Percentiles rank a stretch among this genome's conserved stretches.
These are phyloP conservation scores for Phalloptychus januarius DNA, from an alignment of 2,797 vertebrate genomes.

Conservation along the genomic window DNA sequence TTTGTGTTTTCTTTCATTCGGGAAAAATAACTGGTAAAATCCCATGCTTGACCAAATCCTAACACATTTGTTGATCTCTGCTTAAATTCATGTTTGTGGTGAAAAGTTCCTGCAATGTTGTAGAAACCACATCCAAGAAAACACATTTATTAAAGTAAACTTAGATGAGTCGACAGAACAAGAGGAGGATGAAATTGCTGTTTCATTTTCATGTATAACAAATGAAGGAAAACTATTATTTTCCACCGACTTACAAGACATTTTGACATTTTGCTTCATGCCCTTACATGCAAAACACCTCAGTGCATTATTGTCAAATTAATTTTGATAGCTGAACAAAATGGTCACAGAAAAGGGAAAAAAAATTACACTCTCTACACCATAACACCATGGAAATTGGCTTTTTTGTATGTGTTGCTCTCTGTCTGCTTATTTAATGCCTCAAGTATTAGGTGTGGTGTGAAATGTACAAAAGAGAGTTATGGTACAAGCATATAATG, in stretches of 20 bases:
- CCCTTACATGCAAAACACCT: slow-evolving; percentile 50
- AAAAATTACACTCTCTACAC: slow-evolving; percentile 41
- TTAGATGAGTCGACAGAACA: slow-evolving; percentile 43
- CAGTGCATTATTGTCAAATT: slow-evolving; percentile 59
- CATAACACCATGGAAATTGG: slow-evolving; percentile 44
- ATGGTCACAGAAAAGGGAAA: slow-evolving; percentile 27
- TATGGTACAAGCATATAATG: slow-evolving; percentile 22
- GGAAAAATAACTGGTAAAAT: slow-evolving; percentile 1
- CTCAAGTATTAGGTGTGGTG: slow-evolving; percentile 22
- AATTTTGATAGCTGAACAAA: slow-evolving; percentile 49
- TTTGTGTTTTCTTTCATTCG: slow-evolving; percentile 1
- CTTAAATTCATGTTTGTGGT: slow-evolving; percentile 23
- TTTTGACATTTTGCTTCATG: slow-evolving; percentile 56
- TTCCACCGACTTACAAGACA: slow-evolving; percentile 47
- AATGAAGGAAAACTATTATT: slow-evolving; percentile 55
- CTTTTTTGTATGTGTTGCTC: slow-evolving; percentile 33
- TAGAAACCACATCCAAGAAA: slow-evolving; percentile 26
- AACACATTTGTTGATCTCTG: slow-evolving; percentile 30
- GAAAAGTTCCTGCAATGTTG: slow-evolving; percentile 14
- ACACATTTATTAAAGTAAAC: slow-evolving; percentile 29
- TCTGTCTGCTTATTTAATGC: slow-evolving; percentile 36
- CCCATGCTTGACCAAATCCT: slow-evolving; percentile 16
- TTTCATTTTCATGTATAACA: slow-evolving; percentile 45
- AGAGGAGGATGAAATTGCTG: slow-evolving; percentile 45
- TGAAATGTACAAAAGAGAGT: slow-evolving; percentile 45